phyloP scores from a whole-genome alignment of 2,797 vertebrate genomes.

The Silurus aristotelis region DNA sequence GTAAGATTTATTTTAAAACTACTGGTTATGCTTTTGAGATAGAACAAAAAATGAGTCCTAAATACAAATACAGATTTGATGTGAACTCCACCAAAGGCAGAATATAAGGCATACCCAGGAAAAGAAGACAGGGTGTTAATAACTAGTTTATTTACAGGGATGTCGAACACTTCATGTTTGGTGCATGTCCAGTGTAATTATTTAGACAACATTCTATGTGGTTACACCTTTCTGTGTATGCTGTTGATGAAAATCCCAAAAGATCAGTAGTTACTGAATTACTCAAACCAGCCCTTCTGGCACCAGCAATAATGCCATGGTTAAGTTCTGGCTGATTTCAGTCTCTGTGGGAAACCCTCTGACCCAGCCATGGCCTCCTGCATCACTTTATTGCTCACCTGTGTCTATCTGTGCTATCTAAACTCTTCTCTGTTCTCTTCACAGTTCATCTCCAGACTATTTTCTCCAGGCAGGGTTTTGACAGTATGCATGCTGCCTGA shows the following conservation, averaged over 20 bases:
- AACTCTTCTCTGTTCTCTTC: neutral
- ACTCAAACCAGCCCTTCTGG: neutral
- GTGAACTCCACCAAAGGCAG: neutral
- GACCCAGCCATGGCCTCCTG: slow-evolving; percentile 2
- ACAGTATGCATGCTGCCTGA: slow-evolving; percentile 9
- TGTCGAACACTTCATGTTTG: neutral
- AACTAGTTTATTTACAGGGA: too few relatives aligned
- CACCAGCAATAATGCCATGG: neutral
- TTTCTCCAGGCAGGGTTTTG: slow-evolving; percentile 10
- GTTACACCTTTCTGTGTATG: neutral
- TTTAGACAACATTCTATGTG: neutral
- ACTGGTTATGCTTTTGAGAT: neutral
- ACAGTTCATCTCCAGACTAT: neutral
- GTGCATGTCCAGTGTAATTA: neutral
- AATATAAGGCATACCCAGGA: neutral
- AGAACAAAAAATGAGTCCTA: neutral
- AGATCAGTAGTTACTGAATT: neutral
- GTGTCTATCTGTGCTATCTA: neutral
- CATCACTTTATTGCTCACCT: neutral
- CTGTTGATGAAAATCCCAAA: neutral
- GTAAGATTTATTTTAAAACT: neutral
- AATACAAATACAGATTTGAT: neutral
- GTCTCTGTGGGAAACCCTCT: neutral
- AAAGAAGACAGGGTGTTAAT: neutral
- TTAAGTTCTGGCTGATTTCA: neutral